Conservation (phyloP, 2,113 vertebrate genomes). For the Camelus dromedarius region DNA sequence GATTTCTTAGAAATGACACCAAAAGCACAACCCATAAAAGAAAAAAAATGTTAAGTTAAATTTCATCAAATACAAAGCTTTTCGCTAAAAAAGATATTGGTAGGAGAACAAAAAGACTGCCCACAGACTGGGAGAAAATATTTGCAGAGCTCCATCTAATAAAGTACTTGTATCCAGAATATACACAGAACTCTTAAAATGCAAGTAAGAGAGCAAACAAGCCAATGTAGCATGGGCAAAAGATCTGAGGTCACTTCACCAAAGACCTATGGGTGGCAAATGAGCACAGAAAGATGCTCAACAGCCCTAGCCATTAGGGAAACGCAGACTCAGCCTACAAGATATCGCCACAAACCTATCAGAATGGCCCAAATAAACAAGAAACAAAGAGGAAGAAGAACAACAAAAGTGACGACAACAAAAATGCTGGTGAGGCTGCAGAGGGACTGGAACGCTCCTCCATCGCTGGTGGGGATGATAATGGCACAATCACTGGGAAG, state of each 20-base stretch:
- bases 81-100: background rate
- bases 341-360: background rate
- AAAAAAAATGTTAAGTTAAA: background rate
- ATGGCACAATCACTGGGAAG: background rate
- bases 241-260: background rate
- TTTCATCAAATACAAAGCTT: background rate
- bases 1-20: conserved; percentile 2
- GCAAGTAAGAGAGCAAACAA: background rate
- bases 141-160: background rate
- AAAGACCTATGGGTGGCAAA: background rate
- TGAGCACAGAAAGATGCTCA: background rate
- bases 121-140: background rate
- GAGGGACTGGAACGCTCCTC: background rate
- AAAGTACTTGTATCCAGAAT: background rate
- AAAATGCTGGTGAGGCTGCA: background rate
- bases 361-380: background rate
- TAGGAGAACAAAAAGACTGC: background rate
- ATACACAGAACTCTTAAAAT: background rate
- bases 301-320: background rate
- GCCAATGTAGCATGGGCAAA: background rate
- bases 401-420: background rate
- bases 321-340: background rate
- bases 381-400: background rate
- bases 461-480: background rate
- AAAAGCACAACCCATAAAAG: background rate